A percentile compares a stretch with the other conserved stretches of the same genome.
Evolutionary conservation across 2,797 vertebrate genomes (phyloP).

Genomic region (Muraenolepis orangiensis): DNA sequence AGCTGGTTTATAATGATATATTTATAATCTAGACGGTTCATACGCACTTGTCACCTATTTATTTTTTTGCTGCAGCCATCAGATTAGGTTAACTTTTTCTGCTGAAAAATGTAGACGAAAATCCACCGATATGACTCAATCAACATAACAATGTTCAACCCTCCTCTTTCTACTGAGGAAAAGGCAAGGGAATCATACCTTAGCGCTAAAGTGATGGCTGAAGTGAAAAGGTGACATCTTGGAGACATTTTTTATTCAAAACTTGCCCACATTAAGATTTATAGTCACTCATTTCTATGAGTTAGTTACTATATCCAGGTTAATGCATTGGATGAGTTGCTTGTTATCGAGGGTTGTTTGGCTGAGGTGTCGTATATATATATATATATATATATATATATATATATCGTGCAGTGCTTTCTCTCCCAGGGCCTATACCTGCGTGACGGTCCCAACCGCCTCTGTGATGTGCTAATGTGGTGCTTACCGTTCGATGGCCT

Average conservation of each 20-base stretch:
- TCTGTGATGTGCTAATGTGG: constrained; percentile 55
- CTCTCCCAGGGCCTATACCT: constrained; percentile 34
- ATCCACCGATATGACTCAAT: not conserved
- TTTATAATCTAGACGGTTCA: not conserved
- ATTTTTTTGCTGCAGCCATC: not conserved
- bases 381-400: constrained; percentile 45
- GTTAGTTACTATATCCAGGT: constrained; percentile 15
- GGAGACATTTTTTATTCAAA: not conserved
- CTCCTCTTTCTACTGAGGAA: not conserved
- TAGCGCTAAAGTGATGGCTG: not conserved
- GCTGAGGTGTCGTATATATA: constrained; percentile 74
- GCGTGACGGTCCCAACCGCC: constrained; percentile 38
- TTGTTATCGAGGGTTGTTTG: constrained; percentile 91
- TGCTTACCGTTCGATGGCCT: constrained; percentile 47
- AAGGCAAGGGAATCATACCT: not conserved
- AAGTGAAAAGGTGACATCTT: not conserved
- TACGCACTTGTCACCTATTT: not conserved
- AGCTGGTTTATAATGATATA: not conserved
- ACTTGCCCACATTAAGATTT: too few relatives aligned
- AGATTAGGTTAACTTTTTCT: not conserved
- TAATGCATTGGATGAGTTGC: constrained; percentile 73
- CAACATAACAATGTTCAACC: not conserved
- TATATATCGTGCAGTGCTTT: constrained; percentile 35
- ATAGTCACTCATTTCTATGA: constrained; percentile 5
- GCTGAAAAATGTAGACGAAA: not conserved